A percentile compares a stretch with the other conserved stretches of the same genome.
Conservation (phyloP, 2,797 vertebrate genomes). For the Pipistrellus pipistrellus region DNA sequence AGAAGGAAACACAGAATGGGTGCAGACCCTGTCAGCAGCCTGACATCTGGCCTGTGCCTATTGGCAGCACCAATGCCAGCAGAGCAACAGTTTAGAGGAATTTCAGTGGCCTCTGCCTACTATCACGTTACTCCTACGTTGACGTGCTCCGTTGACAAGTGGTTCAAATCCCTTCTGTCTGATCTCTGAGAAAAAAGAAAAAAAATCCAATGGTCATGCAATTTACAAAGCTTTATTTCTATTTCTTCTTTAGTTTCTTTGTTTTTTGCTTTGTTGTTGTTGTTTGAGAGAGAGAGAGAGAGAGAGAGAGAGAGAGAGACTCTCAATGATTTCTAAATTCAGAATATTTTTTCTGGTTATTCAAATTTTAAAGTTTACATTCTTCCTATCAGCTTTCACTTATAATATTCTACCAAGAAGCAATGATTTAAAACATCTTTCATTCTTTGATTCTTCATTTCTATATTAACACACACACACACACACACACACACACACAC, state of each 20-base stretch:
- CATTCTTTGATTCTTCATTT: slow-evolving; percentile 15
- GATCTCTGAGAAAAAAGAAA: background rate
- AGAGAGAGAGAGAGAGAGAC: background rate
- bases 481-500: background rate
- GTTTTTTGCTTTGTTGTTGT: background rate
- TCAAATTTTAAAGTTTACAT: slow-evolving; percentile 44
- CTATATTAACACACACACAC: background rate
- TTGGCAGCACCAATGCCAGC: background rate
- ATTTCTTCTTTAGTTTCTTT: background rate
- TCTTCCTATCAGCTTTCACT: background rate
- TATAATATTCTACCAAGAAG: background rate
- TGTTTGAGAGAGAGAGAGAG: no score
- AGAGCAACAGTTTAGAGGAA: background rate
- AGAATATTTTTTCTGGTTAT: slow-evolving; percentile 16
- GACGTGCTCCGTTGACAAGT: background rate
- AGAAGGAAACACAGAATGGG: no score
- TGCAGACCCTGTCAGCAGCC: background rate
- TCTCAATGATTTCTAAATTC: background rate
- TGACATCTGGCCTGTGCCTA: background rate
- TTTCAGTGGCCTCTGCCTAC: background rate
- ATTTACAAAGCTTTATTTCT: background rate
- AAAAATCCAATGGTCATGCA: background rate
- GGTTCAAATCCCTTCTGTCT: background rate
- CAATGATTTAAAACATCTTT: slow-evolving; percentile 19
- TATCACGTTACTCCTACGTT: background rate